phyloP scores from a whole-genome alignment of 1,140 invertebrate genomes.

The Oncopeltus fasciatus region DNA sequence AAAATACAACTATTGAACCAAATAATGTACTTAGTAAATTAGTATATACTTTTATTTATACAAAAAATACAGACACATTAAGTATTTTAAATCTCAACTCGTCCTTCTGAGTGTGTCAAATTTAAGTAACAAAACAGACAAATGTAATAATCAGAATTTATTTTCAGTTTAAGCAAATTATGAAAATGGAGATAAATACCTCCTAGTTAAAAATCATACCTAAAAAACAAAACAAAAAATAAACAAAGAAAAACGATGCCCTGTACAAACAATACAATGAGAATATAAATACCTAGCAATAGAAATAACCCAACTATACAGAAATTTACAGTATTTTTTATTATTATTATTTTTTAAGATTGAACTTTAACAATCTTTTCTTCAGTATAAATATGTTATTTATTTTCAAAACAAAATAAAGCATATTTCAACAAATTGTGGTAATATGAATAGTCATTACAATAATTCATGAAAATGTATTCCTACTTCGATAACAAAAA shows the following conservation, averaged over 20 bases:
- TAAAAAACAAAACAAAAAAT: too few relatives aligned
- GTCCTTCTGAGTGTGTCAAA: neutral
- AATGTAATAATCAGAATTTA: conserved; percentile 8
- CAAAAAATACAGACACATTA: too few relatives aligned
- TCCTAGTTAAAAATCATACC: neutral
- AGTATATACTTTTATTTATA: too few relatives aligned
- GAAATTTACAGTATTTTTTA: conserved; percentile 13
- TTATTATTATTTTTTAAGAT: conserved; percentile 3
- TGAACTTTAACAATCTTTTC: neutral
- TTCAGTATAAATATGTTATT: conserved; percentile 11
- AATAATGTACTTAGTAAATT: too few relatives aligned
- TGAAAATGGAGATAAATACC: neutral
- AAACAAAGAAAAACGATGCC: conserved; percentile 1
- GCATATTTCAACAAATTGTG: conserved; percentile 16
- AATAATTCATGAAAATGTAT: conserved; percentile 2
- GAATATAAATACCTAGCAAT: conserved; percentile 16
- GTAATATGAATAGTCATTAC: conserved; percentile 16
- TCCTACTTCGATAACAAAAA: conserved; percentile 17
- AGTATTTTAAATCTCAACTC: neutral
- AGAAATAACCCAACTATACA: conserved; percentile 15
- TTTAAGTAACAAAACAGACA: neutral
- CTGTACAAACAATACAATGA: conserved; percentile 12
- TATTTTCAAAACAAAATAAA: conserved; percentile 13
- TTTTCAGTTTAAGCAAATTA: conserved; percentile 4
- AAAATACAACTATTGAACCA: too few relatives aligned